These are phyloP conservation scores for Toxonevra muliebris DNA, from an alignment of 2,888 invertebrate genomes.

Conservation along the genomic window DNA sequence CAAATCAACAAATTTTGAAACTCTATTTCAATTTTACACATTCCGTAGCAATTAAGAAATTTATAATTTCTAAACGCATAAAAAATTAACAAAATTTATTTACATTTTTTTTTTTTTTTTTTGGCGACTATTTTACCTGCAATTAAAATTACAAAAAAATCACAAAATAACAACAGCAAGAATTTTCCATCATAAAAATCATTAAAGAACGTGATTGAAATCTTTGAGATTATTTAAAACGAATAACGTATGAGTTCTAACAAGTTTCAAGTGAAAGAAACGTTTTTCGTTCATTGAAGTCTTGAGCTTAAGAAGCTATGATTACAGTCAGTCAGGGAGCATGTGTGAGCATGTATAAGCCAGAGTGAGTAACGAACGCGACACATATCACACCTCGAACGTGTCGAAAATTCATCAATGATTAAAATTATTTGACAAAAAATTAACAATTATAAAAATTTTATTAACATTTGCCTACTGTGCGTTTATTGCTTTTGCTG, in stretches of 20 bases:
- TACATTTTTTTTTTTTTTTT: neutral
- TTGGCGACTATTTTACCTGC: neutral
- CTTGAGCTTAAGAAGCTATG: no score
- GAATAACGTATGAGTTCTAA: no score
- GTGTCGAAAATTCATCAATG: neutral
- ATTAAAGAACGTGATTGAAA: conserved; percentile 16
- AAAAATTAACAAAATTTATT: conserved; percentile 5
- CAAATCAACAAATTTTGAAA: neutral
- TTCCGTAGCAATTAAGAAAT: neutral
- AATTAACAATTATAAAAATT: no score
- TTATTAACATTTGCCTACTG: no score
- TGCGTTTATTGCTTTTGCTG: no score
- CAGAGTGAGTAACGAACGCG: neutral
- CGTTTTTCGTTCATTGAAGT: no score
- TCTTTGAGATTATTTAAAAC: neutral
- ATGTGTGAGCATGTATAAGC: no score
- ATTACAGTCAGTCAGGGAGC: no score
- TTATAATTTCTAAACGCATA: conserved; percentile 11
- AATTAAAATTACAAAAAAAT: neutral
- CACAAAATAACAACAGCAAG: neutral
- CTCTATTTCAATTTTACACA: no score
- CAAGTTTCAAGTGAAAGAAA: no score
- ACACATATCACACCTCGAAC: conserved; percentile 6
- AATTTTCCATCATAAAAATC: conserved; percentile 21
- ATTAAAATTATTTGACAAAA: no score